phyloP scores from a whole-genome alignment of 2,888 invertebrate genomes.

The Drosophila colorata region DNA sequence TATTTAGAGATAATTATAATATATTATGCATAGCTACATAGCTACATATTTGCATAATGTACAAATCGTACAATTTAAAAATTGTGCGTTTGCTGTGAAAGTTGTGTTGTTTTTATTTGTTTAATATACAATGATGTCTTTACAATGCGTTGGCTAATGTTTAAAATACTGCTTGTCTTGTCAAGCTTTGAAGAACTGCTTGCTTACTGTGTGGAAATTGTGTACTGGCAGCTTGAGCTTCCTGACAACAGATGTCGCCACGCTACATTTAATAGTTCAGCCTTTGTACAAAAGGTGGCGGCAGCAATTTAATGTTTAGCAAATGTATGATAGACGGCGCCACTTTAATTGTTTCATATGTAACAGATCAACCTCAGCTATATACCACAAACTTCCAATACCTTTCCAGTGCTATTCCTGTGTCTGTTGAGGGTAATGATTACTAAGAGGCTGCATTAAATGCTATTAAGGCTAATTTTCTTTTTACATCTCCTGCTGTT shows the following conservation, averaged over 20 bases:
- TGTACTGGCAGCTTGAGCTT: neutral
- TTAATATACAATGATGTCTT: neutral
- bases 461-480: too few relatives aligned
- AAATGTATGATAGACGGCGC: neutral
- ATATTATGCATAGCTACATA: too few relatives aligned
- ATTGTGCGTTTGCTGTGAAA: neutral
- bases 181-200: neutral
- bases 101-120: neutral
- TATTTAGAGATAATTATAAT: neutral
- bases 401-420: too few relatives aligned
- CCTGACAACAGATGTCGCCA: constrained; percentile 3
- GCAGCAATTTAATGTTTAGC: neutral
- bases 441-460: too few relatives aligned
- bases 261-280: accelerated
- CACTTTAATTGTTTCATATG: too few relatives aligned
- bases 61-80: neutral
- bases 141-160: neutral
- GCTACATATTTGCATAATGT: neutral
- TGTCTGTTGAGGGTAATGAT: too few relatives aligned
- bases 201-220: neutral
- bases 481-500: too few relatives aligned
- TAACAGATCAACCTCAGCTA: too few relatives aligned
- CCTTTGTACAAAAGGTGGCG: too few relatives aligned
- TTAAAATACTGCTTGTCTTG: neutral
- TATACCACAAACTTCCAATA: too few relatives aligned